Base-by-base conservation (phyloP, 1,140 invertebrate species). In the Zophobas atratus region DNA sequence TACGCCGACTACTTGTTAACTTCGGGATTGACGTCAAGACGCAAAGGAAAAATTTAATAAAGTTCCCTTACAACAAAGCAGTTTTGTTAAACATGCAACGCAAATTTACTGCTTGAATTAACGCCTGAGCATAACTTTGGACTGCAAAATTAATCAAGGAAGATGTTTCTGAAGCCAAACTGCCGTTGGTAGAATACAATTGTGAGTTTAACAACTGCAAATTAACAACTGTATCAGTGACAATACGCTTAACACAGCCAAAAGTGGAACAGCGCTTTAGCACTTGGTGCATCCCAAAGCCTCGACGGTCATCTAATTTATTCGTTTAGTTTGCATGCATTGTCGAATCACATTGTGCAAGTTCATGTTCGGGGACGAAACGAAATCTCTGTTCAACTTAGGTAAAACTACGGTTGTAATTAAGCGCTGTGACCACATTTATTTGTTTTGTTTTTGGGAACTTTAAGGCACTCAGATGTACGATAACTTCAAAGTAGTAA, bases 141-240 rank as follows among this genome's bases (percentile, higher is more conserved):
- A 35, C 36, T 51, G 70, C 32, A 77, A 77, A 77, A 77, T 77
- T 77, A 77, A 77, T 77, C 75, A 77, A 77, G 75, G 63, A 77
- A 77, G 75, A 63, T 60, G 70, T 77, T 71, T 55, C 63, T 8
- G 67, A 77, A 77, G 63, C 55, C 57, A 77, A 77, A 77, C 75
- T 67, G 56, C 75, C 55, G 67, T 38, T 63, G 75, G 67, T 76
- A 76, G 75, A 70, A 33, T 60, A 70, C 75, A 67, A 76, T 60
- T 67, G 63, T 67, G 75, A 76, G 57, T 76, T 20, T 77, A 71
- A 77, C 75, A 71, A 77, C 63, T 77, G 70, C 70, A 55, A 72
- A 72, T 72, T 72, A 72, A 72, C 70, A 72, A 72, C 70, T 72
- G 75, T 67, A 77, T 63, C 75, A 77, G 75, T 71, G 75, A 75